These are phyloP conservation scores for Baccha elongata DNA, from an alignment of 2,888 invertebrate genomes.

Conservation along the genomic window DNA sequence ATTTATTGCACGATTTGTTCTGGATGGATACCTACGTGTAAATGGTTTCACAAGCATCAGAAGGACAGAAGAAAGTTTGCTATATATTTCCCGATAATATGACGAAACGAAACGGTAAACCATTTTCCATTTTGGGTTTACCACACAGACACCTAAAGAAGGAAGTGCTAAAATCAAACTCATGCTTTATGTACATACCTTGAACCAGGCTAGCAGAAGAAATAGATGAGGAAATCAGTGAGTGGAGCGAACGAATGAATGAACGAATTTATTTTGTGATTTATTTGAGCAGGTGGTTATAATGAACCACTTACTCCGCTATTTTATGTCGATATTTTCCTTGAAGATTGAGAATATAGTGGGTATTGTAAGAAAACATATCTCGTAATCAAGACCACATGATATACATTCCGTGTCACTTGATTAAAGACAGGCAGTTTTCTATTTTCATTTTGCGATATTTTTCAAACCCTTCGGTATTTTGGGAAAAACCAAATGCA, in stretches of 20 bases:
- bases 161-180: constrained; percentile 11
- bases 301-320: constrained; percentile 48
- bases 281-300: constrained; percentile 65
- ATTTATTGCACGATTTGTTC: constrained; percentile 38
- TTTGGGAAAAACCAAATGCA: too few species aligned
- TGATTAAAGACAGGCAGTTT: too few species aligned
- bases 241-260: constrained; percentile 23
- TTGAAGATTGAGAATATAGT: neutral
- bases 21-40: neutral
- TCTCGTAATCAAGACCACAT: too few species aligned
- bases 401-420: too few species aligned
- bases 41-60: neutral
- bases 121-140: constrained; percentile 15
- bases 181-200: too few species aligned
- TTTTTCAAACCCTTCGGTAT: too few species aligned
- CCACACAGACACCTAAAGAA: too few species aligned
- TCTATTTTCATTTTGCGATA: too few species aligned
- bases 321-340: neutral
- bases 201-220: neutral
- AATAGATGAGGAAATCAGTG: constrained; percentile 26
- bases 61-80: neutral
- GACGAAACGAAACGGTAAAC: constrained; percentile 34
- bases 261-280: constrained; percentile 53
- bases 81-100: constrained; percentile 36
- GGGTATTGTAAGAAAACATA: neutral